Evolutionary conservation across 2,113 vertebrate species (phyloP), one percentile per base, ranked within the genome.

Genomic region (Urocitellus parryii): DNA sequence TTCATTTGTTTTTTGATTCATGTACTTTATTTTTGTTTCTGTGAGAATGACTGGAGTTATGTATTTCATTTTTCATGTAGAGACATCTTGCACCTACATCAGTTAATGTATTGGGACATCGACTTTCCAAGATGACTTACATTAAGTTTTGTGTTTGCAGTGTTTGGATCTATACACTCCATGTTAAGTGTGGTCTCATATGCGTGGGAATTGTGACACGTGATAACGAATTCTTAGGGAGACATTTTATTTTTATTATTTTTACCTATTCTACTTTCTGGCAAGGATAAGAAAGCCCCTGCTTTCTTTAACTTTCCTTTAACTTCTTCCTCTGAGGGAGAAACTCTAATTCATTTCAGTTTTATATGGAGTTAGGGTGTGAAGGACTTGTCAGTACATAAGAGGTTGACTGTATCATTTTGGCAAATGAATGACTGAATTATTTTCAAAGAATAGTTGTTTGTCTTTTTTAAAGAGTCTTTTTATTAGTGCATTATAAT

Each of bases 21-120:
- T 70, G 29, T 63, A 87, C 13, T 83, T 92, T 78, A 27, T 37
- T 78, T 93, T 85, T 61, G 6, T 93, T 85, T 61, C 45, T 67
- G 5, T 81, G 37, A 72, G 10, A 91, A 61, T 24, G 51, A 7
- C 32, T 92, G 39, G 17, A 77, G 8, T 58, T 74, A 8, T 48
- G 1, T 53, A 65, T 45, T 94, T 61, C 12, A 39, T 77, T 10
- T 34, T 58, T 88, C n/a, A 2, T 48, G 12, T 16, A 79, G 14
- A 74, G 24, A 14, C 1, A 13, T 51, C 88, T 70, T 63, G 18
- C 11, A 74, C 79, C 73, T 78, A 48, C 17, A 72, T 90, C 56
- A 89, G 56, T 79, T 87, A 79, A 45, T 4, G 56, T 4, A 24
- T 11, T 22, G 16, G 25, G 12, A 80, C 13, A 45, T 3, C 24